Conservation (phyloP, 1,140 invertebrate genomes). For the Stegodyphus dumicola region DNA sequence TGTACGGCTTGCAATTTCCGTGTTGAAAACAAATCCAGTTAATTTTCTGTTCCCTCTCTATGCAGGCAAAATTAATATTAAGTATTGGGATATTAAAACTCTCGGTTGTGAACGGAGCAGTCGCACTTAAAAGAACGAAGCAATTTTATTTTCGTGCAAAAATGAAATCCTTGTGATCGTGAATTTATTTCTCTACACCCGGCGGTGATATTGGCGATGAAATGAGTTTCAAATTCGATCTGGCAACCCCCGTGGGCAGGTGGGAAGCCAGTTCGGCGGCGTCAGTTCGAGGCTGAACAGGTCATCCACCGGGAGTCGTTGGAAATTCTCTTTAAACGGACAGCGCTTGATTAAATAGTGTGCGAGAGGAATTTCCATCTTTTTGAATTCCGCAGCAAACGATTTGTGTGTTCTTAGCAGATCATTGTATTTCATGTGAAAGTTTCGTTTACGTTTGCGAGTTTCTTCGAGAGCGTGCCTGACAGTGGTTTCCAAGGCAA, state of each 20-base stretch:
- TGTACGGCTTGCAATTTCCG: too few species aligned
- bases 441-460: neutral
- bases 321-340: neutral
- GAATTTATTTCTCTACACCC: too few species aligned
- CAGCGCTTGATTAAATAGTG: neutral
- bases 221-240: constrained; percentile 6
- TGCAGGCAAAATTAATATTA: too few species aligned
- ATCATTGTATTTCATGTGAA: neutral
- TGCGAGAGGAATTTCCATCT: neutral
- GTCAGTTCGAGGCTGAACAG: constrained; percentile 19
- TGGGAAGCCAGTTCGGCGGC: constrained; percentile 33
- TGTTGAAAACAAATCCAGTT: too few species aligned
- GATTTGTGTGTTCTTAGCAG: neutral
- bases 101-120: too few species aligned
- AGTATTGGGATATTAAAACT: too few species aligned
- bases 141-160: too few species aligned
- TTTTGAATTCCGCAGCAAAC: neutral
- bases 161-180: too few species aligned
- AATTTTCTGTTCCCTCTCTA: too few species aligned
- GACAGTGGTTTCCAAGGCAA: constrained; percentile 36
- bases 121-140: too few species aligned
- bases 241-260: constrained; percentile 40
- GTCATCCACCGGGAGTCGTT: constrained; percentile 37
- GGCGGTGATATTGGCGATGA: constrained; percentile 34
- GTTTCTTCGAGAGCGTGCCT: neutral